Evolutionary conservation across 2,888 invertebrate genomes (phyloP).

Genomic region (Apeira syringaria): DNA sequence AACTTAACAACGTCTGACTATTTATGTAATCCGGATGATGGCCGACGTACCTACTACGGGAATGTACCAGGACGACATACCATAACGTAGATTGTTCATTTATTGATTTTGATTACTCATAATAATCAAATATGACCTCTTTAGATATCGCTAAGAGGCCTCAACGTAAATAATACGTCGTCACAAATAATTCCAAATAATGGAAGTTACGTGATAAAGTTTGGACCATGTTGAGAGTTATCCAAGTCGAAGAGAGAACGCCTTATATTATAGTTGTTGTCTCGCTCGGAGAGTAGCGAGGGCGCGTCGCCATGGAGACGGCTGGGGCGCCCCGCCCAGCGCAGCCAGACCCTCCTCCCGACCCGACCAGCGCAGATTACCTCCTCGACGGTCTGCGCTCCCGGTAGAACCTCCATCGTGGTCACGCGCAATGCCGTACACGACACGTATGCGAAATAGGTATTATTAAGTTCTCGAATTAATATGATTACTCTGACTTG

Average conservation of each 20-base stretch:
- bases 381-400: conserved; percentile 54
- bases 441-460: conserved; percentile 13
- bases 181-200: too few relatives aligned
- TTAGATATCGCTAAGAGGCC: neutral
- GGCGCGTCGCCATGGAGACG: conserved; percentile 69
- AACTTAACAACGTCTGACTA: neutral
- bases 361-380: conserved; percentile 45
- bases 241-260: conserved; percentile 31
- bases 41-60: neutral
- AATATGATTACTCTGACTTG: too few relatives aligned
- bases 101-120: conserved; percentile 1
- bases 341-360: conserved; percentile 47
- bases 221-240: conserved; percentile 21
- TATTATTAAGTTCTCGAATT: too few relatives aligned
- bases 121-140: conserved; percentile 5
- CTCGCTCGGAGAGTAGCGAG: conserved; percentile 43
- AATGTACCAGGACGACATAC: neutral
- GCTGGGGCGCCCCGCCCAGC: conserved; percentile 71
- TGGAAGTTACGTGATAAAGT: conserved; percentile 11
- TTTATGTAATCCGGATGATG: neutral
- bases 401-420: conserved; percentile 50
- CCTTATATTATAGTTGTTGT: conserved; percentile 38
- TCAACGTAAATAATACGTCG: too few relatives aligned
- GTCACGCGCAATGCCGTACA: conserved; percentile 13
- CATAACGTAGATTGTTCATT: neutral